Conservation (phyloP, 2,797 vertebrate species). For the Rhinogobio ventralis region DNA sequence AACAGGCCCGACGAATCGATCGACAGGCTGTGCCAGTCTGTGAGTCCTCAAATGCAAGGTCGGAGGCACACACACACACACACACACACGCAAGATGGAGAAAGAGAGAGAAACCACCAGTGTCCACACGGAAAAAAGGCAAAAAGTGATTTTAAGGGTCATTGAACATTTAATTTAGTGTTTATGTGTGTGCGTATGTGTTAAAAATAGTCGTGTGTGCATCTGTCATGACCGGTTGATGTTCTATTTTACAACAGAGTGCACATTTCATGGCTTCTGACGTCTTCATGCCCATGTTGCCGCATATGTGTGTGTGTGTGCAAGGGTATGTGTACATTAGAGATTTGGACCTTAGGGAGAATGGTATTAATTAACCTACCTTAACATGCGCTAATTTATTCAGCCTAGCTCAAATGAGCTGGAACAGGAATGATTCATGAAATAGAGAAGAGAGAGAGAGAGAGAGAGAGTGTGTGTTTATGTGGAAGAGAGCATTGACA, state of each 20-base stretch:
- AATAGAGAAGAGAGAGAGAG: slow-evolving; percentile 30
- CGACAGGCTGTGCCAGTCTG: slow-evolving; percentile 73
- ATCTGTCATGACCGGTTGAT: slow-evolving; percentile 31
- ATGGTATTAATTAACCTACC: slow-evolving; percentile 75
- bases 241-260: slow-evolving; percentile 50
- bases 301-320: slow-evolving; percentile 35
- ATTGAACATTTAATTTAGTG: slow-evolving; percentile 51
- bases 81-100: slow-evolving; percentile 22
- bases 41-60: slow-evolving; percentile 73
- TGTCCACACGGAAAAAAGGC: neutral
- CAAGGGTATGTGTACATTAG: slow-evolving; percentile 58
- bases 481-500: slow-evolving; percentile 21
- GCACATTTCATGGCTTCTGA: slow-evolving; percentile 48
- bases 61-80: slow-evolving; percentile 56
- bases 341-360: slow-evolving; percentile 67
- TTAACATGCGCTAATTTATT: slow-evolving; percentile 73
- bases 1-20: slow-evolving; percentile 78
- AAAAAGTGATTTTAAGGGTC: slow-evolving; percentile 50
- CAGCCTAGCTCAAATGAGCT: slow-evolving; percentile 65
- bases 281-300: slow-evolving; percentile 35
- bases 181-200: slow-evolving; percentile 27
- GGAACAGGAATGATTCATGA: slow-evolving; percentile 55
- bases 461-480: slow-evolving; percentile 2
- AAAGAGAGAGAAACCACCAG: slow-evolving; percentile 34
- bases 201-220: slow-evolving; percentile 17